Conservation (phyloP, 2,113 vertebrate species). For the Turnix velox region DNA sequence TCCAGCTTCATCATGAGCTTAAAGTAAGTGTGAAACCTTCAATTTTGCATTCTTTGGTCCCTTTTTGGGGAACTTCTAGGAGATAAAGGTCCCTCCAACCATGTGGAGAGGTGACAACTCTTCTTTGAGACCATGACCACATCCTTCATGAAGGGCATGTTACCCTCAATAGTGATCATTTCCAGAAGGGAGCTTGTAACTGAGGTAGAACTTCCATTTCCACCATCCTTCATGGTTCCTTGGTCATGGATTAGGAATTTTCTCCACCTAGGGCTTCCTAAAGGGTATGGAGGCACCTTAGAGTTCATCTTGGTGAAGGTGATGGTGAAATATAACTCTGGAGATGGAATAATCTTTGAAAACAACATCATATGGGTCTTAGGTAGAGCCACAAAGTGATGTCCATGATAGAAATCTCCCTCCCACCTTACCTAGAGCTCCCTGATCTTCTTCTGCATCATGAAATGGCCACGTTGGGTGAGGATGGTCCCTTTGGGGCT, state of each 20-base stretch:
- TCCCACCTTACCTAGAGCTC: rapidly evolving
- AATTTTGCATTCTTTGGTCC: neutral
- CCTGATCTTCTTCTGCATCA: neutral
- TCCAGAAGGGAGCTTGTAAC: neutral
- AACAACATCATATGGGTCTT: rapidly evolving
- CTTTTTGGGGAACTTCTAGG: neutral
- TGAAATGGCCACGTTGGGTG: neutral
- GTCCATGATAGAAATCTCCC: neutral
- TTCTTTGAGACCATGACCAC: rapidly evolving
- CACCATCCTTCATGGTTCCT: neutral
- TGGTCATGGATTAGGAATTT: neutral
- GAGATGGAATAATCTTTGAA: neutral
- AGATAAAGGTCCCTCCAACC: neutral
- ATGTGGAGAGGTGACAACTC: neutral
- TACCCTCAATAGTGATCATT: neutral
- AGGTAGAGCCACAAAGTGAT: rapidly evolving
- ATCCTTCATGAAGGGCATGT: neutral
- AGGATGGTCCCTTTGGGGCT: neutral
- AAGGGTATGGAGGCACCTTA: neutral
- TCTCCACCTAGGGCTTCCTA: no score
- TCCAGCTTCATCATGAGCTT: neutral
- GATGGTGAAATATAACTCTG: neutral
- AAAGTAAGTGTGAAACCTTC: neutral
- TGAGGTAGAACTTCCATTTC: neutral
- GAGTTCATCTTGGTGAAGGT: neutral